A percentile compares a stretch with the other conserved stretches of the same genome.
Evolutionary conservation across 2,797 vertebrate genomes (phyloP).

Genomic region (Galago senegalensis): DNA sequence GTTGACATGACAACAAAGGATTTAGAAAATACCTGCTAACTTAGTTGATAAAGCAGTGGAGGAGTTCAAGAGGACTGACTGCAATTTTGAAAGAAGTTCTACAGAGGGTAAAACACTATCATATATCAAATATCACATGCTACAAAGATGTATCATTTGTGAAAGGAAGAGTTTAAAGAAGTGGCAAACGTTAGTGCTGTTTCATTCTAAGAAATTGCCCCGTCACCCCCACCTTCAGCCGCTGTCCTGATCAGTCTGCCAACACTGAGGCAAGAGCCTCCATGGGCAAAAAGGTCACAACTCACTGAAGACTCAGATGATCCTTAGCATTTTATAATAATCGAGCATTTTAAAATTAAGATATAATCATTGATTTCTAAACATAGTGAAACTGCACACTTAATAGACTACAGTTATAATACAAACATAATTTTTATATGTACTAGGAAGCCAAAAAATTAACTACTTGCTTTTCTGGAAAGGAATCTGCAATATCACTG

Average conservation of each 20-base stretch:
- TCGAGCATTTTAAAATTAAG: background rate
- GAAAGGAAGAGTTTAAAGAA: background rate
- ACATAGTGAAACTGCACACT: background rate
- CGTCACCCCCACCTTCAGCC: background rate
- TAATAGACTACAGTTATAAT: background rate
- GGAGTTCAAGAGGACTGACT: background rate
- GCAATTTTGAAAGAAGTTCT: background rate
- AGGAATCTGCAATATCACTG: background rate
- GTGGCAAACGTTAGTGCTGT: background rate
- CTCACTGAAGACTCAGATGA: background rate
- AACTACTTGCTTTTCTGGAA: background rate
- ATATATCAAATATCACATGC: background rate
- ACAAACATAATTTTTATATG: background rate
- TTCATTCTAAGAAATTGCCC: background rate
- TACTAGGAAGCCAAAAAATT: background rate
- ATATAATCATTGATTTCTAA: background rate
- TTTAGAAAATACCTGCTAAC: background rate
- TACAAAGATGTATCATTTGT: background rate
- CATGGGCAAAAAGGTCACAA: background rate
- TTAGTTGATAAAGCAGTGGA: background rate
- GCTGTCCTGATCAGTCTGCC: background rate
- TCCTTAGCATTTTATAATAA: background rate
- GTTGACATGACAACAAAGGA: background rate
- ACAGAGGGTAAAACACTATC: background rate
- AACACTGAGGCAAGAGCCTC: background rate